Base-by-base conservation (phyloP, 2,888 invertebrate genomes). In the Cactoblastis cactorum region DNA sequence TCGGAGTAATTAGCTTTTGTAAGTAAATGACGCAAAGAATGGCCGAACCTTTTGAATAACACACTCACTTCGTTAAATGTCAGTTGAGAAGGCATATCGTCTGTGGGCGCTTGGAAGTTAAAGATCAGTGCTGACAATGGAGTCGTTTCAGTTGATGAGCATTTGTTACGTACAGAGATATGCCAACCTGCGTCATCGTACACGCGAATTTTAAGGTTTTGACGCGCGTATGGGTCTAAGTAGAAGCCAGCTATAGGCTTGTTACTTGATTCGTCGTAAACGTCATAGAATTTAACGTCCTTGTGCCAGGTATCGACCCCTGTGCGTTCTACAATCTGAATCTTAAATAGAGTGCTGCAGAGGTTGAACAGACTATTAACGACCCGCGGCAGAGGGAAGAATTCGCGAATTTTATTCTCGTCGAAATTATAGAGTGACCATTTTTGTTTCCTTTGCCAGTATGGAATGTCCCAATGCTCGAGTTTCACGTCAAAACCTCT, bases 31-130 rank as follows among this genome's bases (percentile, higher is more conserved):
- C 98, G 96, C 39, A 99, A 84, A 0, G 94, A 92, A 60, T 95
- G 94, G 0, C 98, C 99, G 76, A 98, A 96, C 90, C 95, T 94
- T 68, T 93, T 92, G 77, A 98, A 97, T 6, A 98, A 77, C 35
- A 91, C 86, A 38, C 92, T 86, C 0, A 98, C 93, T 72, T 97
- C 96, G 49, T 92, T 91, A 61, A 96, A 94, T 2, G 93, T 91
- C 15, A 98, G 82, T 33, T 96, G 81, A 0, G 94, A 93, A 3
- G 94, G 95, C 64, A 91, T 91, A 0, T 91, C 92, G 50, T 88
- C 84, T 1, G 72, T 57, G 0, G 95, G 94, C 18, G 93, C 87
- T 63, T 91, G 91, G 69, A 98, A 95, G 80, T 96, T 97, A 65
- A 97, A 95, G 58, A 97, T 93, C 28, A 98, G 81, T 9, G 96